These are phyloP conservation scores for Calyptommatus sinebrachiatus DNA, from an alignment of 2,113 vertebrate genomes.

Conservation along the genomic window DNA sequence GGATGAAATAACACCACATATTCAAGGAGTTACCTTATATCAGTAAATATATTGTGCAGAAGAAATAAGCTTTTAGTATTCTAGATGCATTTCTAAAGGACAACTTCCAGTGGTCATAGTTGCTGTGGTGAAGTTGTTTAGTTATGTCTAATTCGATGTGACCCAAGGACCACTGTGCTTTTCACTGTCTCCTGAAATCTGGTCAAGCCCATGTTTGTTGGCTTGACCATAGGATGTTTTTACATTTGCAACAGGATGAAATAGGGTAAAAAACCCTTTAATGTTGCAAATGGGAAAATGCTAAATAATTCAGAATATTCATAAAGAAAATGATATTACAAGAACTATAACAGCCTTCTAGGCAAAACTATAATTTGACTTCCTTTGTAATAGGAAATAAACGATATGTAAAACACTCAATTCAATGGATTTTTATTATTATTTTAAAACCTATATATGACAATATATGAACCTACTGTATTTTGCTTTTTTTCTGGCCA, in stretches of 20 bases:
- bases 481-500: too few species aligned
- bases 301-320: constrained; percentile 63
- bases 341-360: constrained; percentile 51
- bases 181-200: too few species aligned
- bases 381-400: constrained; percentile 52
- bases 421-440: constrained; percentile 38
- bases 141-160: too few species aligned
- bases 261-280: constrained; percentile 58
- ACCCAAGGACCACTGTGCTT: too few species aligned
- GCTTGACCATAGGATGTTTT: constrained; percentile 36
- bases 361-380: constrained; percentile 56
- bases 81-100: too few species aligned
- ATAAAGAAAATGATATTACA: constrained; percentile 63
- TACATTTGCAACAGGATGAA: constrained; percentile 60
- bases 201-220: neutral
- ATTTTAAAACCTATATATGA: too few species aligned
- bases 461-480: too few species aligned
- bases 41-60: neutral
- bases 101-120: too few species aligned
- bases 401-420: constrained; percentile 49
- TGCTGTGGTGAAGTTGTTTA: too few species aligned
- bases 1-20: constrained; percentile 6
- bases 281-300: constrained; percentile 45
- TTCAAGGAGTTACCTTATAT: neutral
- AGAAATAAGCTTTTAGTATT: neutral